Conservation (phyloP, 2,113 vertebrate genomes). For the Ophiodon elongatus region DNA sequence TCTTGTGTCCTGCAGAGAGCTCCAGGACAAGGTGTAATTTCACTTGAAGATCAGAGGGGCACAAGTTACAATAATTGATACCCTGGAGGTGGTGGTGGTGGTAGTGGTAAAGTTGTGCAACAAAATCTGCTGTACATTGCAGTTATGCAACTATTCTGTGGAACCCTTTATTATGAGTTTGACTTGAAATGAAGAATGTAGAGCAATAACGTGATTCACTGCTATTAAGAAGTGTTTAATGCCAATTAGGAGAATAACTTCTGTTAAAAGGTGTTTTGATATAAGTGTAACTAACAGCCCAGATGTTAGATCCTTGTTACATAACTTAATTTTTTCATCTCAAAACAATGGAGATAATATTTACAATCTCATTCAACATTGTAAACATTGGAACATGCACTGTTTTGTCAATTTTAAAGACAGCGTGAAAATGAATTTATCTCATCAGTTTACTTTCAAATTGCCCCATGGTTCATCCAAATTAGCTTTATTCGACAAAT, state of each 20-base stretch:
- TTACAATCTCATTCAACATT: neutral
- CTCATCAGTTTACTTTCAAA: neutral
- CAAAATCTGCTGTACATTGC: neutral
- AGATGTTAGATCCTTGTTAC: neutral
- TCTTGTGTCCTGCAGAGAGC: conserved; percentile 49
- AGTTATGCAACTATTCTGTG: neutral
- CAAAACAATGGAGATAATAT: neutral
- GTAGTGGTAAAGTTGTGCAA: conserved; percentile 49
- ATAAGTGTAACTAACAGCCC: neutral
- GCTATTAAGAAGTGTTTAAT: neutral
- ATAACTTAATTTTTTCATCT: neutral
- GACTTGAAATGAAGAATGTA: neutral
- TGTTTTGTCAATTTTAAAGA: neutral
- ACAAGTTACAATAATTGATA: conserved; percentile 38
- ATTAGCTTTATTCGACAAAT: neutral
- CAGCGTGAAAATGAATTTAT: neutral
- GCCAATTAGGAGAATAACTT: neutral
- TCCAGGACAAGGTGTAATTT: conserved; percentile 55
- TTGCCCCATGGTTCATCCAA: neutral
- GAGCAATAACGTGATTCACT: neutral
- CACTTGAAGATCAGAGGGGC: conserved; percentile 54
- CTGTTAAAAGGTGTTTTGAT: neutral
- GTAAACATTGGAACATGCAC: neutral
- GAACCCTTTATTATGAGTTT: neutral
- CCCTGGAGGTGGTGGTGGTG: conserved; percentile 27